Conservation (phyloP, 2,888 invertebrate species). For the Drosophila niveifrons region DNA sequence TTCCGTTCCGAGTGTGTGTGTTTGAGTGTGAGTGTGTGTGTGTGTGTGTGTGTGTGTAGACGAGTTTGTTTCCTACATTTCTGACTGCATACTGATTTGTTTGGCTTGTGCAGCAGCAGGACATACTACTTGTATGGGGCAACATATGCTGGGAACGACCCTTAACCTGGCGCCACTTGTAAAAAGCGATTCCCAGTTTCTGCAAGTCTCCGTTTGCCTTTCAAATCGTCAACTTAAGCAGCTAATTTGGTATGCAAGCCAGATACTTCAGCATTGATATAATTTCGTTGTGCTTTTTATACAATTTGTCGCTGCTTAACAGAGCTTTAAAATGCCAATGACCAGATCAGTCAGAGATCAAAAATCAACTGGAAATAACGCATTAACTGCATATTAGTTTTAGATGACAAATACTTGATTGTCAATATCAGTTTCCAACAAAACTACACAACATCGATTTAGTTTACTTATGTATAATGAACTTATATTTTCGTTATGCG, state of each 20-base stretch:
- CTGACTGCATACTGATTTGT: slow-evolving; percentile 82
- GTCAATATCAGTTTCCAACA: too few relatives aligned
- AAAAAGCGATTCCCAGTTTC: slow-evolving; percentile 14
- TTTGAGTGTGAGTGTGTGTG: slow-evolving; percentile 12
- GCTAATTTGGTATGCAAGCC: slow-evolving; percentile 76
- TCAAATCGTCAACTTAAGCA: slow-evolving; percentile 42
- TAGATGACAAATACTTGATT: too few relatives aligned
- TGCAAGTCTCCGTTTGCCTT: slow-evolving; percentile 5
- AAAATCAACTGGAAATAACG: slow-evolving; percentile 1
- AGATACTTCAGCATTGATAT: slow-evolving; percentile 73
- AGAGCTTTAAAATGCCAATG: slow-evolving; percentile 34
- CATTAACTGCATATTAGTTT: neutral
- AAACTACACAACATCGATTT: too few relatives aligned
- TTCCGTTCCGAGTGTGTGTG: slow-evolving; percentile 55
- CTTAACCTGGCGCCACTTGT: slow-evolving; percentile 70
- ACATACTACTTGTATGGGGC: slow-evolving; percentile 43
- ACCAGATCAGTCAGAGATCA: slow-evolving; percentile 7
- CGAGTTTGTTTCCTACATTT: slow-evolving; percentile 65
- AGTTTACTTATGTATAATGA: too few relatives aligned
- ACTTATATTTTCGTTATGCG: too few relatives aligned
- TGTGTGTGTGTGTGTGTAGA: slow-evolving; percentile 28
- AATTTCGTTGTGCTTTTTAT: slow-evolving; percentile 65
- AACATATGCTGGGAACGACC: slow-evolving; percentile 76
- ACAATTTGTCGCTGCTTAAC: slow-evolving; percentile 53
- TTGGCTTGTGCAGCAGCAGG: slow-evolving; percentile 70